phyloP scores from a whole-genome alignment of 2,113 vertebrate genomes.

The Trichechus manatus region DNA sequence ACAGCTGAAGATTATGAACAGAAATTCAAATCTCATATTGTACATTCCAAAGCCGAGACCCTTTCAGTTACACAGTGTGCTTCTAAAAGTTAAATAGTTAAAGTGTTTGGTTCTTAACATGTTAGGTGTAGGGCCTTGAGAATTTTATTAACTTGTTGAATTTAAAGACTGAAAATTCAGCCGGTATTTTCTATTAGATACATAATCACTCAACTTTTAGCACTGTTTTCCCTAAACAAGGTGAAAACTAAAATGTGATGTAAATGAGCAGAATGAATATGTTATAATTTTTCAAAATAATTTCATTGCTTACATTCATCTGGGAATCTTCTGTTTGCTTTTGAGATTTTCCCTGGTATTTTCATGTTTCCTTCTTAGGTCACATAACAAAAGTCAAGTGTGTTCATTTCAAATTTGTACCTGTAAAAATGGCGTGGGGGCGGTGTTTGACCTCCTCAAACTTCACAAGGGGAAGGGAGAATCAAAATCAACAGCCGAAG shows the following conservation, averaged over 20 bases:
- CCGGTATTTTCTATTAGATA: background rate
- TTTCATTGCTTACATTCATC: background rate
- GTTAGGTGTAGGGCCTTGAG: background rate
- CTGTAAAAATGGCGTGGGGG: too few species aligned
- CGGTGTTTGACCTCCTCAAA: too few species aligned
- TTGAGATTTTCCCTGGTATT: conserved; percentile 1
- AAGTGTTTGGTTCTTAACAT: conserved; percentile 10
- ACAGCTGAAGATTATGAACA: background rate
- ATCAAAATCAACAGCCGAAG: too few species aligned
- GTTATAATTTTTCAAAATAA: background rate
- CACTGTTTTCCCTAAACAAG: background rate
- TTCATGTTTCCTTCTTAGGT: background rate
- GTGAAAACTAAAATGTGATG: background rate
- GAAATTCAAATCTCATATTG: background rate
- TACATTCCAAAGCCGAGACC: background rate
- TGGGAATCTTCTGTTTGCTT: background rate
- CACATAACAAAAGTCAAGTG: background rate
- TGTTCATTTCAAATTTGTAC: conserved; percentile 22
- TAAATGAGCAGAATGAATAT: background rate
- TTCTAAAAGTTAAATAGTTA: conserved; percentile 2
- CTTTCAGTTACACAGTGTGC: background rate
- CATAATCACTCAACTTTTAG: background rate
- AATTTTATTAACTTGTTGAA: conserved; percentile 8
- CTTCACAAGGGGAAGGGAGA: too few species aligned
- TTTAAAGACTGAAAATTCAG: background rate